Evolutionary conservation across 2,888 invertebrate genomes (phyloP), one percentile per base, ranked within the genome.

Genomic region (Drosophila prostipennis): DNA sequence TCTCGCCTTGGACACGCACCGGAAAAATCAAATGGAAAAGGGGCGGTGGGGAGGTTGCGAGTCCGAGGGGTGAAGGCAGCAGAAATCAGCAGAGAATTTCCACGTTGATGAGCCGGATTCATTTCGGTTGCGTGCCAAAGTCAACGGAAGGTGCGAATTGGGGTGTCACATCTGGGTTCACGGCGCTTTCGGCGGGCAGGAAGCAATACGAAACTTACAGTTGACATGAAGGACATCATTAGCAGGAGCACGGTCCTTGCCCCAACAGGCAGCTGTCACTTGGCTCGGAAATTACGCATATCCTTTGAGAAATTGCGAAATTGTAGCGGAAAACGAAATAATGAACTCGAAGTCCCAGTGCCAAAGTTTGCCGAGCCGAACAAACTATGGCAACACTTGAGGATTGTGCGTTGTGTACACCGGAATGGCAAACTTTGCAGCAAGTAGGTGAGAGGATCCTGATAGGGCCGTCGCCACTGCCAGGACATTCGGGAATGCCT

Each of bases 231-330:
- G 77, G 59, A 77, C 74, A 74, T 77, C 53, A 70, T 76, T 74
- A 78, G 52, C 64, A 59, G 43, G 14, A 53, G 48, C 69, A 34
- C 34, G 60, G 60, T 13, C 60, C 60, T 57, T 46, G 58, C 57
- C 48, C 60, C 37, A 64, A 43, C 64, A 54, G 58, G 42, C 57
- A 54, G 65, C 57, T 64, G 79, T 45, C 68, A 67, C 48, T 54
- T 56, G 73, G 64, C 59, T 65, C 84, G 84, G 84, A 84, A 81
- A 84, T 84, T 71, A 73, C 71, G 74, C 74, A 82, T 82, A 84
- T 84, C 81, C 84, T 79, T 72, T 73, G 72, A 76, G 77, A 68
- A 78, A 72, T 72, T 73, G 72, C 74, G 77, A 68, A 78, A 72
- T 74, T 79, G 67, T 60, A 29, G 70, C 67, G 72, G 74, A 75